Conservation (phyloP, 1,140 invertebrate species). For the Sycophaga agraensis region DNA sequence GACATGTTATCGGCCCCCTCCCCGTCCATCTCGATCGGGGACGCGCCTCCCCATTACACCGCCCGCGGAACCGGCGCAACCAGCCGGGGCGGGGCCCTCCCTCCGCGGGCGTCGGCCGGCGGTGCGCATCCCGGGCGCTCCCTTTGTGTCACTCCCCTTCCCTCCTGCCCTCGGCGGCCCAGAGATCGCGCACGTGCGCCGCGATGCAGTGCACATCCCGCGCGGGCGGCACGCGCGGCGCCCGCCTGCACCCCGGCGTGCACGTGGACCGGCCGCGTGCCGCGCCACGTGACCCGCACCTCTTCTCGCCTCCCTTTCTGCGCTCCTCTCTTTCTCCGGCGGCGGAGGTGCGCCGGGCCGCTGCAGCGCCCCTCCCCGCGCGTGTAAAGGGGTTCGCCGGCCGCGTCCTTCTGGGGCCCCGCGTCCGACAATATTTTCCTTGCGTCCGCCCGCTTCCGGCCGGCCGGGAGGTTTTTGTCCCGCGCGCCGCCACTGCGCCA, state of each 20-base stretch:
- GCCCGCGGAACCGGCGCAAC: too few species aligned
- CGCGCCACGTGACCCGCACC: constrained; percentile 29
- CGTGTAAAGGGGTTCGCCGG: constrained; percentile 36
- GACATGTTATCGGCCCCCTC: neutral
- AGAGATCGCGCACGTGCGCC: neutral
- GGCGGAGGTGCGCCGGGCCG: too few species aligned
- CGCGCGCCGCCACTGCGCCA: neutral
- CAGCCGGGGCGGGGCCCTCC: too few species aligned
- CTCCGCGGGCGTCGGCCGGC: too few species aligned
- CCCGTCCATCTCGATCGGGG: too few species aligned
- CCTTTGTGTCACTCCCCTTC: too few species aligned
- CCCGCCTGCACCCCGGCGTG: constrained; percentile 15
- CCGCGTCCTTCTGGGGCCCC: neutral
- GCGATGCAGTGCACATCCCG: constrained; percentile 8
- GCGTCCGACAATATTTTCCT: constrained; percentile 43
- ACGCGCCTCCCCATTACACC: too few species aligned
- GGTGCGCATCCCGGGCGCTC: too few species aligned
- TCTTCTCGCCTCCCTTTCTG: constrained; percentile 29
- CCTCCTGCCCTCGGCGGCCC: too few species aligned
- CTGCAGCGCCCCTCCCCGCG: neutral
- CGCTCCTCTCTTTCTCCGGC: neutral
- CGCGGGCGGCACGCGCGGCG: neutral
- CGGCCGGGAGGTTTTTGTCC: neutral
- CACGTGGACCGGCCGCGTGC: constrained; percentile 38
- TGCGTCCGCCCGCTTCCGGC: constrained; percentile 32